Evolutionary conservation across 2,113 vertebrate species (phyloP).

Genomic region (Brevimyrus niger): DNA sequence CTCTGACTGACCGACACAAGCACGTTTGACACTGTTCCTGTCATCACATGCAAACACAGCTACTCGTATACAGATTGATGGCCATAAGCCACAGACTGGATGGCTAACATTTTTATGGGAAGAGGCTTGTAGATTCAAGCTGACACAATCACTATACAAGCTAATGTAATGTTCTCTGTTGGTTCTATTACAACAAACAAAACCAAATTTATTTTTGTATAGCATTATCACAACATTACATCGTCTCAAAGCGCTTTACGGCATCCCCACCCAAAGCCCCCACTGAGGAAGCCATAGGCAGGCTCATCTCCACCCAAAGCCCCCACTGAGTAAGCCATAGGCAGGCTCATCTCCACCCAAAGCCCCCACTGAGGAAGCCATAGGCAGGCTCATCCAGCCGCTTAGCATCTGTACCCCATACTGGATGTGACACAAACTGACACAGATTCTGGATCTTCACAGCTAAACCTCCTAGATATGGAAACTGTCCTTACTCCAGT

Average conservation of each 20-base stretch:
- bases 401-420: background rate
- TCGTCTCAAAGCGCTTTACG: too few species aligned
- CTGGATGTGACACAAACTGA: background rate
- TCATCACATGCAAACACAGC: background rate
- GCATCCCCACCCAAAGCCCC: too few species aligned
- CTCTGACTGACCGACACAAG: background rate
- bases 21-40: background rate
- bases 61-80: background rate
- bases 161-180: background rate
- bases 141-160: background rate
- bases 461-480: background rate
- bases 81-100: background rate
- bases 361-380: too few species aligned
- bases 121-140: background rate
- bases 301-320: too few species aligned
- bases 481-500: background rate
- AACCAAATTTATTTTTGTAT: too few species aligned
- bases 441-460: background rate
- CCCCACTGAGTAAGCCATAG: too few species aligned
- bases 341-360: too few species aligned
- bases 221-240: too few species aligned
- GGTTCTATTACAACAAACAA: background rate
- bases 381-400: background rate
- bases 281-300: too few species aligned
- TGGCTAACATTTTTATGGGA: background rate